These are phyloP conservation scores for Onchidella celtica DNA, from an alignment of 2,888 invertebrate species.

Conservation along the genomic window DNA sequence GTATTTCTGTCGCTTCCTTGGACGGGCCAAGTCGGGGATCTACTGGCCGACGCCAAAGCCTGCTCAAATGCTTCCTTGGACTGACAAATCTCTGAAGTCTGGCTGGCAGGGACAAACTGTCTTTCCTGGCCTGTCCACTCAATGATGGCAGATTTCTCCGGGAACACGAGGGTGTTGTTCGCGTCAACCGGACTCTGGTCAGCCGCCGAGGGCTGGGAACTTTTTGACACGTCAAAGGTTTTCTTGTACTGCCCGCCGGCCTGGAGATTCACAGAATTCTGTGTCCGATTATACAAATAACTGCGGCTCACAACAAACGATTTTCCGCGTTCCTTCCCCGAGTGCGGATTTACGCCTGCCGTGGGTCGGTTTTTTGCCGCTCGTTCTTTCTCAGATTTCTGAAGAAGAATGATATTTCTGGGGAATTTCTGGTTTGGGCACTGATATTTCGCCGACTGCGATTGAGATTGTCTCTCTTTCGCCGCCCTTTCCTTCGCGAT, in stretches of 20 bases:
- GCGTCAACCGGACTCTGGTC: not conserved
- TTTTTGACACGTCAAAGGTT: not conserved
- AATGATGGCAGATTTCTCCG: not conserved
- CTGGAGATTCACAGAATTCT: not conserved
- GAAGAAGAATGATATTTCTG: not conserved
- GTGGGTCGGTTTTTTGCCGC: not conserved
- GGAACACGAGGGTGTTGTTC: not conserved
- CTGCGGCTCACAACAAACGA: slow-evolving; percentile 12
- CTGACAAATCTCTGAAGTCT: not conserved
- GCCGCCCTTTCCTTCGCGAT: slow-evolving; percentile 8
- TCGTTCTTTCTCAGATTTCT: slow-evolving; percentile 4
- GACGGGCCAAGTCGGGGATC: not conserved
- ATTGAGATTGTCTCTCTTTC: not conserved
- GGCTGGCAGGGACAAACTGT: not conserved
- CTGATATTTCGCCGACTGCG: not conserved
- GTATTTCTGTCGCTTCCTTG: not conserved
- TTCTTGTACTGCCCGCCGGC: not conserved
- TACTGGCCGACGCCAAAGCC: not conserved
- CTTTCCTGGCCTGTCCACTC: not conserved
- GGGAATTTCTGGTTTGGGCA: slow-evolving; percentile 1
- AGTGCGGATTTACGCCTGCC: slow-evolving; percentile 6
- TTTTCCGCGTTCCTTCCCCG: slow-evolving; percentile 13
- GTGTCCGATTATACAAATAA: slow-evolving; percentile 7
- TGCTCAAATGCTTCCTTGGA: not conserved
- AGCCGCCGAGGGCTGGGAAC: not conserved